Evolutionary conservation across 37 sponge, comb jelly and placozoan species (phyloP), one percentile per base, ranked within the genome.

Genomic region (Agelas oroides): DNA sequence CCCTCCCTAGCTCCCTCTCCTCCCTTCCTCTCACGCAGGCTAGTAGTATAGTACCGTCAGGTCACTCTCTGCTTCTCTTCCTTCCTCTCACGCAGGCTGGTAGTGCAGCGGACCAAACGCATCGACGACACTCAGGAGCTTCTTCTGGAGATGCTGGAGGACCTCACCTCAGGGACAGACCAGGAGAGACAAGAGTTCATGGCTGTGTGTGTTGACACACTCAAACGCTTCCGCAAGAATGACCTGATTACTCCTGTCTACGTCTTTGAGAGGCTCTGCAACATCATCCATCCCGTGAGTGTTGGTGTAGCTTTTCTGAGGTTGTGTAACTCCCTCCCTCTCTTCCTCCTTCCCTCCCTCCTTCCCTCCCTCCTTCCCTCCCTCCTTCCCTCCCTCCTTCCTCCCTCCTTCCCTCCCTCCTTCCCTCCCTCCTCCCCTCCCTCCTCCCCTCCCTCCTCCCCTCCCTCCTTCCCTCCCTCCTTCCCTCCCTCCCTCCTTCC

Each of bases 201-300:
- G 88, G 79, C 88, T 21, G 75, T 88, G 28, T 97, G 97, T 81
- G 91, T 97, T 18, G 83, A 96, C 30, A 94, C 84, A 3, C 74
- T 97, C 59, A 77, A 81, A 23, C 67, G 66, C 0, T 92, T 85
- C 85, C 82, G 78, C 18, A 56, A 73, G 56, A 65, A 25, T 15
- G 97, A 97, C 66, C 39, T 97, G 53, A 60, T 85, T 41, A 95
- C 97, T 25, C 97, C 97, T 6, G 75, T 94, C 35, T 92, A 95
- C 61, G 81, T 97, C 24, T 90, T 92, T 84, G 97, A 97, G 71
- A 56, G 88, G 31, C 89, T 97, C 34, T 92, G 95, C 79, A 97
- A 86, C 68, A 92, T 90, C 53, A 91, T 96, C 14, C 83, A 77
- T 71, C 94, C 94, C 23, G 89, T 86, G 37, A 91, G 87, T 63